Conservation (phyloP, 2,113 vertebrate genomes). For the Gobius niger region DNA sequence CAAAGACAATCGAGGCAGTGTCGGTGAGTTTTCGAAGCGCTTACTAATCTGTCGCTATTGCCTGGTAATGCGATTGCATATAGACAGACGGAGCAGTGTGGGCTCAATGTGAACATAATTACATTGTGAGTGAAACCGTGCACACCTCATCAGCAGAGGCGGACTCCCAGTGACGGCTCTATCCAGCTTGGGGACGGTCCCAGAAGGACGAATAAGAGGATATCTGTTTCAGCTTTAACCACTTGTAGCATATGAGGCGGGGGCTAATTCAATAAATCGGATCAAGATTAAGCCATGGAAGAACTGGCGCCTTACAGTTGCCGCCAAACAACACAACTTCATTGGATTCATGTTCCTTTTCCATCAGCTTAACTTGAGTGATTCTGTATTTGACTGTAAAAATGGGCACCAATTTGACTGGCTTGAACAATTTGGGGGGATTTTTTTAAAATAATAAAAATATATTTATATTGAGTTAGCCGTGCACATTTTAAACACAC, state of each 20-base stretch:
- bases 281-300: conserved; percentile 25
- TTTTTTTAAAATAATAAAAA: no score
- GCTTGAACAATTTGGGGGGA: no score
- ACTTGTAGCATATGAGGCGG: conserved; percentile 38
- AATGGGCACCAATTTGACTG: no score
- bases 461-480: no score
- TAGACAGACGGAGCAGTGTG: conserved; percentile 36
- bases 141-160: conserved; percentile 54
- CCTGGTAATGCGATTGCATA: conserved; percentile 56
- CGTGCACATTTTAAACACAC: no score
- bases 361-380: no score
- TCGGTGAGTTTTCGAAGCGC: conserved; percentile 20
- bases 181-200: conserved; percentile 39
- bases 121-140: conserved; percentile 57
- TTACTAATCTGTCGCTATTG: conserved; percentile 30
- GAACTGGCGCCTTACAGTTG: conserved; percentile 6
- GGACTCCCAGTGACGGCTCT: conserved; percentile 20
- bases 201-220: conserved; percentile 20
- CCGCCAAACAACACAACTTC: conserved; percentile 16
- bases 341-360: background rate
- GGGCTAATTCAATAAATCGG: conserved; percentile 54
- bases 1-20: background rate
- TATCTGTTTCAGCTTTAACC: conserved; percentile 44
- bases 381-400: no score
- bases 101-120: conserved; percentile 61